phyloP scores from a whole-genome alignment of 2,113 vertebrate genomes.

The Oryzias celebensis region DNA sequence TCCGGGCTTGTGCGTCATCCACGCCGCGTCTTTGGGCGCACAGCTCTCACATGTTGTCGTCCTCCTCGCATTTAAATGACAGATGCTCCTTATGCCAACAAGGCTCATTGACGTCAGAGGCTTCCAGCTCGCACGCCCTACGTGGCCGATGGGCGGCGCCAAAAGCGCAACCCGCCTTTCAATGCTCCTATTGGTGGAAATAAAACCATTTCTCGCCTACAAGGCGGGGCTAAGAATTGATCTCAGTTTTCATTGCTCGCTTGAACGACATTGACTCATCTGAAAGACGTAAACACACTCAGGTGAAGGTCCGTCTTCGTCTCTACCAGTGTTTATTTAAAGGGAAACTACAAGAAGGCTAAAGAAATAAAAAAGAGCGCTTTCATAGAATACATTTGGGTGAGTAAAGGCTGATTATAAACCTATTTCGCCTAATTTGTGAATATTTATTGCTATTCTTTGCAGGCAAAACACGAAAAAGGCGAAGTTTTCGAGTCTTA shows the following conservation, averaged over 20 bases:
- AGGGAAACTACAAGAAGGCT: background rate
- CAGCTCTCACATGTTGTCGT: slow-evolving; percentile 29
- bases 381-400: background rate
- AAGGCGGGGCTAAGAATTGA: background rate
- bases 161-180: fast-evolving
- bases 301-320: slow-evolving; percentile 1
- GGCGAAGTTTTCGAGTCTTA: no score
- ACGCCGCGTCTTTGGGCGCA: slow-evolving; percentile 11
- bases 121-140: slow-evolving; percentile 34
- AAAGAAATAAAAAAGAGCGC: background rate
- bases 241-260: slow-evolving; percentile 13
- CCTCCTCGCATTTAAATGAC: slow-evolving; percentile 18
- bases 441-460: no score
- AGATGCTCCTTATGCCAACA: slow-evolving; percentile 15
- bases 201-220: background rate
- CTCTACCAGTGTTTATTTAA: no score
- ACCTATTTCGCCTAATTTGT: no score
- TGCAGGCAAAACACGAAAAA: no score
- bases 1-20: slow-evolving; percentile 40
- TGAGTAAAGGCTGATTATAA: no score
- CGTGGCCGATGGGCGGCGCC: slow-evolving; percentile 42
- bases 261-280: background rate
- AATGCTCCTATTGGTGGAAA: slow-evolving; percentile 23
- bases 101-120: slow-evolving; percentile 71
- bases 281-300: slow-evolving; percentile 16